These are phyloP conservation scores for Limenitis camilla DNA, from an alignment of 2,888 invertebrate species.

Conservation along the genomic window DNA sequence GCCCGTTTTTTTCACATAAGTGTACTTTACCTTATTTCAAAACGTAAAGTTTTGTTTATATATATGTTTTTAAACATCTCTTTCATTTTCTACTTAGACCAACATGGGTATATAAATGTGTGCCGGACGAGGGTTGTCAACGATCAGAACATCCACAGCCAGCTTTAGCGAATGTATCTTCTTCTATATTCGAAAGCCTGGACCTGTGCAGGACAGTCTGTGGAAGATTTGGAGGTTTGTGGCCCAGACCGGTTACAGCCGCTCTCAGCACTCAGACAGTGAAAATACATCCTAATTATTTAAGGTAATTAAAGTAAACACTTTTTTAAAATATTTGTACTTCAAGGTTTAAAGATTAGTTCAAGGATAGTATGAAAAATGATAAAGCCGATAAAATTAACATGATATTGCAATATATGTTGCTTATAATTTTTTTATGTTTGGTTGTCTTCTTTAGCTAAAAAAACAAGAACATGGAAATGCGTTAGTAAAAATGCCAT, in stretches of 20 bases:
- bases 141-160: constrained; percentile 49
- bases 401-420: too few relatives aligned
- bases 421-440: too few relatives aligned
- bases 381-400: too few relatives aligned
- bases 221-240: constrained; percentile 79
- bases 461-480: too few relatives aligned
- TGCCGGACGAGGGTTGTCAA: constrained; percentile 51
- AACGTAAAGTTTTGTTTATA: too few relatives aligned
- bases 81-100: constrained; percentile 47
- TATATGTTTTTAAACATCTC: too few relatives aligned
- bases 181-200: constrained; percentile 55
- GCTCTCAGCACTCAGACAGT: constrained; percentile 59
- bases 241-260: constrained; percentile 79
- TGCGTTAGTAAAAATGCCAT: too few relatives aligned
- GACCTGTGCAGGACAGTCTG: constrained; percentile 80
- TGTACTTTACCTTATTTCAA: too few relatives aligned
- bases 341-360: background rate
- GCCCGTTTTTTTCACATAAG: too few relatives aligned
- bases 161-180: constrained; percentile 36
- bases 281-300: constrained; percentile 72
- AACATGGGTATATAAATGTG: constrained; percentile 59
- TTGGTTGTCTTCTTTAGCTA: too few relatives aligned
- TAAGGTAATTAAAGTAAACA: constrained; percentile 43
- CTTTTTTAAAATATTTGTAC: background rate
- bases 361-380: too few relatives aligned